A percentile compares a stretch with the other conserved stretches of the same genome.
phyloP scores from a whole-genome alignment of 2,888 invertebrate genomes.

The Brassicogethes aeneus region DNA sequence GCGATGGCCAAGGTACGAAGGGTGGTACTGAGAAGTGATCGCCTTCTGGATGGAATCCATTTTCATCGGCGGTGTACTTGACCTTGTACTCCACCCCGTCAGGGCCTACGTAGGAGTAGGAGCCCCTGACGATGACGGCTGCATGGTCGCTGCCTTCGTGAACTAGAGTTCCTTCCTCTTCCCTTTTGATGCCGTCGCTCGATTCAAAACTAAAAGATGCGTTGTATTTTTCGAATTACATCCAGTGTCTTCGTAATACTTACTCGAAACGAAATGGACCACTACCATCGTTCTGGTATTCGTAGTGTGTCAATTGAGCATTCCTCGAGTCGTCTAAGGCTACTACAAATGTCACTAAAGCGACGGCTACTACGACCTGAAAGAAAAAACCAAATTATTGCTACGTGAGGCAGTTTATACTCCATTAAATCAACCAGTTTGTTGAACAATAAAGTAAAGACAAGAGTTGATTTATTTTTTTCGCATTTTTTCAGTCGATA shows the following conservation, averaged over 20 bases:
- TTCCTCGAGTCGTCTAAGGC: constrained; percentile 14
- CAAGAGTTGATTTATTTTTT: too few relatives aligned
- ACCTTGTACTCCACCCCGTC: constrained; percentile 40
- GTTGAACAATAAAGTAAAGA: too few relatives aligned
- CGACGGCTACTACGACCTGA: too few relatives aligned
- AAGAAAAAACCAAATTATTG: too few relatives aligned
- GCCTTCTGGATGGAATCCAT: constrained; percentile 30
- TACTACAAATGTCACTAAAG: constrained; percentile 2
- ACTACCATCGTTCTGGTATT: constrained; percentile 16
- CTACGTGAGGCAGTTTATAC: too few relatives aligned
- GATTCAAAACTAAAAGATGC: constrained; percentile 24
- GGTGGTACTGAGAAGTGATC: constrained; percentile 28
- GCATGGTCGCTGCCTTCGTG: constrained; percentile 22
- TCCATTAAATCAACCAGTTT: too few relatives aligned
- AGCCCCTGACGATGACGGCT: constrained; percentile 36
- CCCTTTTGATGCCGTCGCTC: constrained; percentile 26
- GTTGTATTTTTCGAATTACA: constrained; percentile 9
- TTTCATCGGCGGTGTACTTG: constrained; percentile 43
- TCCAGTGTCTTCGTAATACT: constrained; percentile 5
- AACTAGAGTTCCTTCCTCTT: constrained; percentile 25
- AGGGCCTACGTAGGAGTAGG: constrained; percentile 39
- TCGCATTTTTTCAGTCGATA: too few relatives aligned
- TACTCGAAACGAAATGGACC: constrained; percentile 20
- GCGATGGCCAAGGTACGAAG: constrained; percentile 27
- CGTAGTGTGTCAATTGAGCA: constrained; percentile 18